Percentiles rank a stretch among this genome's conserved stretches.
phyloP scores from a whole-genome alignment of 2,888 invertebrate genomes.

The Frankliniella fusca region DNA sequence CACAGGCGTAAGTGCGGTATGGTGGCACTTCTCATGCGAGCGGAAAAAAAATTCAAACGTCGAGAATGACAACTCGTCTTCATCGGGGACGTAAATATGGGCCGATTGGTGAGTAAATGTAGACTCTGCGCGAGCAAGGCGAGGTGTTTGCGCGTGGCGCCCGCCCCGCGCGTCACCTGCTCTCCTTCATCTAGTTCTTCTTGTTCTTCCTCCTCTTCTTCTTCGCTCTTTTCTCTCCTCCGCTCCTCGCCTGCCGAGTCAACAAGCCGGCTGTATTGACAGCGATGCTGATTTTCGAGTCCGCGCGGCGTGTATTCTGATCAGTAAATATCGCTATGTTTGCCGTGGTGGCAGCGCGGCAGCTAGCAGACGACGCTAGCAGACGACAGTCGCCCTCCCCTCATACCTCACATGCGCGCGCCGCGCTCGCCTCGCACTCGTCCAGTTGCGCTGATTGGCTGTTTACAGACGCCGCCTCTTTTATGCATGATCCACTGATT shows the following conservation, averaged over 20 bases:
- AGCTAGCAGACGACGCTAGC: background rate
- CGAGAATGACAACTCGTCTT: too few species aligned
- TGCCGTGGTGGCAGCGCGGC: constrained; percentile 1
- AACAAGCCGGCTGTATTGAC: constrained; percentile 8
- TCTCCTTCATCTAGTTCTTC: background rate
- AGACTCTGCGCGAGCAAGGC: too few species aligned
- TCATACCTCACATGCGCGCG: background rate
- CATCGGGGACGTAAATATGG: too few species aligned
- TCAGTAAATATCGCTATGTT: constrained; percentile 4
- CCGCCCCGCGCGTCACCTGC: background rate
- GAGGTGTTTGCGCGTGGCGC: too few species aligned
- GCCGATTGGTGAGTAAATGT: too few species aligned
- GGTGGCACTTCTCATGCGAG: too few species aligned
- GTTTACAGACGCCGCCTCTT: constrained; percentile 13
- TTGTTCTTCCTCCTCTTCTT: background rate
- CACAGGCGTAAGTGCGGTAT: too few species aligned
- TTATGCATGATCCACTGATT: constrained; percentile 19
- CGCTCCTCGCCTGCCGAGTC: background rate
- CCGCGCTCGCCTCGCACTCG: background rate
- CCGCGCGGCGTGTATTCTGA: background rate
- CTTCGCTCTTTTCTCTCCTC: background rate
- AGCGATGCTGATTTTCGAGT: constrained; percentile 21
- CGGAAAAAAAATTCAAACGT: too few species aligned
- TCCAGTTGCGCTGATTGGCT: background rate
- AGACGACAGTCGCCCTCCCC: background rate